Percentiles rank a stretch among this genome's conserved stretches.
Evolutionary conservation across 1,140 invertebrate genomes (phyloP).

Genomic region (Drosophila pseudoananassae): DNA sequence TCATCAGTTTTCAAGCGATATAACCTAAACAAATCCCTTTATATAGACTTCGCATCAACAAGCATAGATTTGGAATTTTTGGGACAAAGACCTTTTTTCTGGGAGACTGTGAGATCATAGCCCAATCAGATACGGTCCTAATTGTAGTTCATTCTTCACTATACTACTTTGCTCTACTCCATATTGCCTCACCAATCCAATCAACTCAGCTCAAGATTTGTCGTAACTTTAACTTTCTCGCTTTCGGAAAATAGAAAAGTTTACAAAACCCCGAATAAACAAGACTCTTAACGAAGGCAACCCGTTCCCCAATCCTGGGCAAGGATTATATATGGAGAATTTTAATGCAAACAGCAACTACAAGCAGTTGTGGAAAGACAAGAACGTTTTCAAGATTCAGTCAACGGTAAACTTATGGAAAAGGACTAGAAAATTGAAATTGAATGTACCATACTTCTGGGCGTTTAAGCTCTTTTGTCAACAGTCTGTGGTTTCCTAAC

Average conservation of each 20-base stretch:
- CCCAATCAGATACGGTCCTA: neutral
- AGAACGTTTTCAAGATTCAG: neutral
- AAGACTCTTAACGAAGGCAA: neutral
- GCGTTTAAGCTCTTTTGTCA: neutral
- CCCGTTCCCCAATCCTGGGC: neutral
- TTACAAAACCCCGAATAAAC: conserved; percentile 1
- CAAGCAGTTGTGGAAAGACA: neutral
- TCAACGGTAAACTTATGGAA: neutral
- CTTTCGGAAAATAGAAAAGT: conserved; percentile 4
- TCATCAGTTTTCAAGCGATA: no score
- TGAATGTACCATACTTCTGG: neutral
- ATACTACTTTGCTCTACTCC: neutral
- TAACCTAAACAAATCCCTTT: no score
- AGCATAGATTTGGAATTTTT: no score
- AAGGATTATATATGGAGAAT: conserved; percentile 1
- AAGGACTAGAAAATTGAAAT: conserved; percentile 1
- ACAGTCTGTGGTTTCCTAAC: neutral
- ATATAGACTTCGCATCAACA: no score
- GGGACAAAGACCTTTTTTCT: no score
- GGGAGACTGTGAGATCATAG: no score
- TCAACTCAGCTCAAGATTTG: neutral
- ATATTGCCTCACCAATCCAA: neutral
- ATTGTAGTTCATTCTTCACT: neutral
- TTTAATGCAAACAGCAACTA: conserved; percentile 1
- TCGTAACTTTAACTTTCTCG: conserved; percentile 1